Conservation (phyloP, 2,113 vertebrate genomes). For the Gallinago paraguaiae region DNA sequence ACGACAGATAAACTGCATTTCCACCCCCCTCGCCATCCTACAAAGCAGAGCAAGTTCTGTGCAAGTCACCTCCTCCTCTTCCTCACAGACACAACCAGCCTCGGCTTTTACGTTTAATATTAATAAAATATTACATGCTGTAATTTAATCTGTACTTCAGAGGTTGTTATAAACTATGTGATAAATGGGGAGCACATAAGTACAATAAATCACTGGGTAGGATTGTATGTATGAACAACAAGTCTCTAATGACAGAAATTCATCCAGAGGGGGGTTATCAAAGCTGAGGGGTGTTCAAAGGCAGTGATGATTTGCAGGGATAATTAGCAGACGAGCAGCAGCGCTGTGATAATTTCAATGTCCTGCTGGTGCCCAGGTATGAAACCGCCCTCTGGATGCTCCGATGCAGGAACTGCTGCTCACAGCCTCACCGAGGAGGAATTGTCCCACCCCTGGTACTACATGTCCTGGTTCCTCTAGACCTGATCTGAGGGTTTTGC, state of each 20-base stretch:
- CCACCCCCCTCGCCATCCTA: background rate
- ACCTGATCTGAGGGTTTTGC: background rate
- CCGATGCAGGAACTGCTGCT: background rate
- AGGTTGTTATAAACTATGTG: background rate
- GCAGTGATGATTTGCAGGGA: background rate
- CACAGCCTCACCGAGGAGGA: background rate
- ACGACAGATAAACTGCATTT: background rate
- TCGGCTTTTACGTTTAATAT: background rate
- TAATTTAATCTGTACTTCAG: background rate
- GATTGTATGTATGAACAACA: background rate
- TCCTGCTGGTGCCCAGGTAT: background rate
- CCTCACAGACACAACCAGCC: background rate
- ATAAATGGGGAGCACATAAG: background rate
- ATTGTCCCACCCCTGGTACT: background rate
- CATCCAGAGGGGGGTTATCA: background rate
- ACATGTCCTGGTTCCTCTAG: background rate
- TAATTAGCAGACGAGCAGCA: background rate
- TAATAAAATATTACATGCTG: too few relatives aligned
- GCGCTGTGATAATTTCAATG: background rate
- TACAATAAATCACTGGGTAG: background rate
- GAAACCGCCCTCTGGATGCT: background rate
- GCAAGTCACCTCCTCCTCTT: background rate
- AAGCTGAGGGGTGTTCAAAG: background rate
- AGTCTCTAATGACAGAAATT: background rate
- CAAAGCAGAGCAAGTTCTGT: background rate